phyloP scores from a whole-genome alignment of 30 jellyfish, hydroid and myxozoan species.

The Cassiopea andromeda region DNA sequence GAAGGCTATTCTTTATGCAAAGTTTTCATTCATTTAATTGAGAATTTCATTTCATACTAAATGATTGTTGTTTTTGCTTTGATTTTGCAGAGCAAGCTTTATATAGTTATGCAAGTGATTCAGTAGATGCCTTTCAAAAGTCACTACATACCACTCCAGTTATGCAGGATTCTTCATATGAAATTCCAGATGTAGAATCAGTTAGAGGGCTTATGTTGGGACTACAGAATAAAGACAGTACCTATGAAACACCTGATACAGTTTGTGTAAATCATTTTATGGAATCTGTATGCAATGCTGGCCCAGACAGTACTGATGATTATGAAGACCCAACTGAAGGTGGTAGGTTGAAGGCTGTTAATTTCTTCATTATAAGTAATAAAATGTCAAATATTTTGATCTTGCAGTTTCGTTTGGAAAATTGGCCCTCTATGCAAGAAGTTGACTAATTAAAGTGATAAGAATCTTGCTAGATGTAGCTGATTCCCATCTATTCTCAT shows the following conservation, averaged over 20 bases:
- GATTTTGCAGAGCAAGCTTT: constrained; percentile 56
- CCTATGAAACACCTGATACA: constrained; percentile 60
- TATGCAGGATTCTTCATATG: constrained; percentile 12
- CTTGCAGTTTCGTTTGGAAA: background rate
- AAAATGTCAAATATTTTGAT: background rate
- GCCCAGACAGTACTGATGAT: constrained; percentile 7
- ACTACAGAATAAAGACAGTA: constrained; percentile 12
- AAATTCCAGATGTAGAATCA: constrained; percentile 41
- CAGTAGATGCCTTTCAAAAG: constrained; percentile 7
- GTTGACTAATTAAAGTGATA: no score
- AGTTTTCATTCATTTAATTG: background rate
- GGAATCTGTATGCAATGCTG: background rate
- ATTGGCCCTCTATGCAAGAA: background rate
- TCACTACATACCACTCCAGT: constrained; percentile 3
- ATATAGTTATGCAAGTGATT: constrained; percentile 57
- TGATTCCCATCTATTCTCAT: no score
- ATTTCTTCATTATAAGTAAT: background rate
- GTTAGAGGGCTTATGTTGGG: constrained; percentile 69
- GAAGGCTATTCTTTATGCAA: no score
- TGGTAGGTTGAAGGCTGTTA: background rate
- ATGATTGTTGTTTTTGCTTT: background rate
- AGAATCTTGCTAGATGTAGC: no score
- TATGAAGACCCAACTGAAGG: constrained; percentile 48
- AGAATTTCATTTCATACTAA: background rate
- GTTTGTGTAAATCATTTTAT: constrained; percentile 37